phyloP scores from a whole-genome alignment of 35 echinoderm and acorn worm genomes.

The Eucidaris tribuloides region DNA sequence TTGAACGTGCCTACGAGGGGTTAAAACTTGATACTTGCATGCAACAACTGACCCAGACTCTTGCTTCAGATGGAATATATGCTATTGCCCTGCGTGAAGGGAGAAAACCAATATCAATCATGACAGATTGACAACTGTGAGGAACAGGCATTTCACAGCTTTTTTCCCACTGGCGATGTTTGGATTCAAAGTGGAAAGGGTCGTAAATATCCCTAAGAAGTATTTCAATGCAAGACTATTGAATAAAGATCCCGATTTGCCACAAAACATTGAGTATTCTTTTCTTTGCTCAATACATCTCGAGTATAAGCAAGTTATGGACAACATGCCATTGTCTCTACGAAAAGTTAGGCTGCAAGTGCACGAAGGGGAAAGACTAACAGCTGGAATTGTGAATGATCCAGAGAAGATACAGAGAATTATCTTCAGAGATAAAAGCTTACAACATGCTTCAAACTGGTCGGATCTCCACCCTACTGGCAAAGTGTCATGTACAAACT shows the following conservation, averaged over 20 bases:
- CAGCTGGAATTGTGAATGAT: not conserved
- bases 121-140: not conserved
- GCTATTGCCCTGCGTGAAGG: not conserved
- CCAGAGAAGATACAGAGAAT: not conserved
- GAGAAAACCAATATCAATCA: not conserved
- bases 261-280: not conserved
- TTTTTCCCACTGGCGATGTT: not conserved
- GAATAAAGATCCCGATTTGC: not conserved
- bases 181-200: not conserved
- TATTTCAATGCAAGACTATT: not conserved
- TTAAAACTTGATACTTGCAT: not conserved
- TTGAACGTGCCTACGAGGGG: not conserved
- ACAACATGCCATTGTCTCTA: not conserved
- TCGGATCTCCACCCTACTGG: too few relatives aligned
- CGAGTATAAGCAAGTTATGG: not conserved
- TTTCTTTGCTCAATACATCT: not conserved
- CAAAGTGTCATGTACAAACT: too few relatives aligned
- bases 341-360: not conserved
- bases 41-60: not conserved
- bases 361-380: not conserved
- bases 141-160: not conserved
- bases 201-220: not conserved
- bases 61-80: not conserved
- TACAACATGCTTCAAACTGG: conserved; percentile 53
- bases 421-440: conserved; percentile 3